These are phyloP conservation scores for Lasioglossum pauxillum DNA, from an alignment of 2,888 invertebrate genomes.

Conservation along the genomic window DNA sequence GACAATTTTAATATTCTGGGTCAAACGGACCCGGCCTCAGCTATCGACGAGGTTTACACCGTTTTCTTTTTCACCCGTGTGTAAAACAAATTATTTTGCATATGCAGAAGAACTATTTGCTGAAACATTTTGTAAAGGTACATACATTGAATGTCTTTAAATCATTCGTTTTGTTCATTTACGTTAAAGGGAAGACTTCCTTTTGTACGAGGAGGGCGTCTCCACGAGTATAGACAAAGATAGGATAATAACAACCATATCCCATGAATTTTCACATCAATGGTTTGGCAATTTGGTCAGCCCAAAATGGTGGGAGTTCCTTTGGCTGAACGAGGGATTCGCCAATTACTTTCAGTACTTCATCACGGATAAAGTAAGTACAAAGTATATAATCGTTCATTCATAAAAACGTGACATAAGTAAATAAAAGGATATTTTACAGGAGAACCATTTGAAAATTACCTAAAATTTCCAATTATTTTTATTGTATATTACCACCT, in stretches of 20 bases:
- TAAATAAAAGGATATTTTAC: too few species aligned
- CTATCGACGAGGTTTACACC: not conserved
- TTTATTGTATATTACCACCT: too few species aligned
- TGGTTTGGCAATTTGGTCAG: constrained; percentile 85
- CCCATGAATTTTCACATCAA: constrained; percentile 87
- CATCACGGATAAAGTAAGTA: constrained; percentile 73
- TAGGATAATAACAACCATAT: constrained; percentile 77
- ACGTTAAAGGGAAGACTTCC: constrained; percentile 68
- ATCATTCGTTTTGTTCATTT: not conserved
- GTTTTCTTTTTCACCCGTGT: not conserved
- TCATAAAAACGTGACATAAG: too few species aligned
- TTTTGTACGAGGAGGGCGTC: constrained; percentile 63
- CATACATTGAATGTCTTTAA: not conserved
- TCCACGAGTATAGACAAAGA: constrained; percentile 62
- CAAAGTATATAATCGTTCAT: too few species aligned
- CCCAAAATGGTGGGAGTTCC: constrained; percentile 82
- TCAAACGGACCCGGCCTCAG: too few species aligned
- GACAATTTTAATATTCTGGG: not conserved
- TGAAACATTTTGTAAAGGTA: not conserved
- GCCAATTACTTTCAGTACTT: constrained; percentile 86
- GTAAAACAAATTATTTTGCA: too few species aligned
- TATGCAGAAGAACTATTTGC: not conserved
- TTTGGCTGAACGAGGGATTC: constrained; percentile 86
- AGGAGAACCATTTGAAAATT: too few species aligned
- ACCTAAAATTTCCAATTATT: too few species aligned